Evolutionary conservation across 2,888 invertebrate species (phyloP), one percentile per base, ranked within the genome.

Genomic region (Cheilosia variabilis): DNA sequence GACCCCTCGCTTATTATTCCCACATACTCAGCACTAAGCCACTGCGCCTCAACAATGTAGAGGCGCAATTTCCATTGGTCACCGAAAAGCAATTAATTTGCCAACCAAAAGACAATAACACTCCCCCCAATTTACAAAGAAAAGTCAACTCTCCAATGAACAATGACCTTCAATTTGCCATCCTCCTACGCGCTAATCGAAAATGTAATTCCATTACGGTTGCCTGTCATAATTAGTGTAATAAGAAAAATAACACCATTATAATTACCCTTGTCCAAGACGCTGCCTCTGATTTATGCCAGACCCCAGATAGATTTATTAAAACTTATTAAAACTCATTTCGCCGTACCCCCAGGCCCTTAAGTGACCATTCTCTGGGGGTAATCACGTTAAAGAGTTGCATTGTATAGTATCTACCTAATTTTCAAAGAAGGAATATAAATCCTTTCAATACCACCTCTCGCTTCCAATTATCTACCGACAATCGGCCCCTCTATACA

Each of bases 261-360:
- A 77, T 77, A 69, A 77, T 63, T 45, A 71, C 41, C 50, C 65
- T 71, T 63, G 57, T 78, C 57, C 63, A 52, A 69, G 47, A 5
- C 24, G 45, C 31, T 15, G 50, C 55, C 63, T 13, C 57, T 71
- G 71, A 63, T 71, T 65, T 50, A 78, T 78, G 31, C 34, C 52
- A 57, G 37, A 45, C 43, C 57, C 31, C 52, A 58, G 52, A 69
- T 37, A 47, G 43, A 65, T 71, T 41, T 78, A 62, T 77, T 77
- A 60, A 63, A 78, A 71, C 78, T 71, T 78, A 69, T 78, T 41
- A 53, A 62, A 57, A 78, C 55, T 69, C 58, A 76, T 76, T 75
- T 66, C 17, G 22, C 52, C 43, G 55, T 17, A 63, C 58, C 76
- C 60, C 52, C 13, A 22, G 34, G 45, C 43, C 34, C 60, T 62